Conservation (phyloP, 2,113 vertebrate species). For the Pseudorhombus dupliciocellatus region DNA sequence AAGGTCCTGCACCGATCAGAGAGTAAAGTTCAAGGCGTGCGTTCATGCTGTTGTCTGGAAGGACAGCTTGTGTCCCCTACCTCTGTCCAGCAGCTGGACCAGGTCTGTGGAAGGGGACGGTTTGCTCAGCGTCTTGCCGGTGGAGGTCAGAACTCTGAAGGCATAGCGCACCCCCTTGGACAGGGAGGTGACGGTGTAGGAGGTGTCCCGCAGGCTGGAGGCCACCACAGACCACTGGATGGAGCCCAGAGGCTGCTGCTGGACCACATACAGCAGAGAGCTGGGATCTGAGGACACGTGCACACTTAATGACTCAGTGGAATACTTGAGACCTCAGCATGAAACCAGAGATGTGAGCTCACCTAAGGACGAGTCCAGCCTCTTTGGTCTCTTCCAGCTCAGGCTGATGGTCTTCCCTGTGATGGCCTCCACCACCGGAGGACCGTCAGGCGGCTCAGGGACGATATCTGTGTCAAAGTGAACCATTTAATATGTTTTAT, state of each 20-base stretch:
- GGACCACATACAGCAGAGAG: slow-evolving; percentile 87
- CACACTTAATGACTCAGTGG: not conserved
- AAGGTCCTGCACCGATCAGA: slow-evolving; percentile 80
- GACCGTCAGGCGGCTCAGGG: slow-evolving; percentile 89
- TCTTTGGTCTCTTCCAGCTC: slow-evolving; percentile 90
- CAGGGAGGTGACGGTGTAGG: slow-evolving; percentile 81
- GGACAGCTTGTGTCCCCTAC: slow-evolving; percentile 63
- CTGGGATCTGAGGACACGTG: slow-evolving; percentile 77
- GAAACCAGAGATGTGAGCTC: slow-evolving; percentile 7
- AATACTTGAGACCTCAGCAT: too few relatives aligned
- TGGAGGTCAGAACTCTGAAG: slow-evolving; percentile 90
- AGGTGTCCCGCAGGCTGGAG: slow-evolving; percentile 82
- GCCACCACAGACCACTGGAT: slow-evolving; percentile 89
- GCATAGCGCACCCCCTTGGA: slow-evolving; percentile 89
- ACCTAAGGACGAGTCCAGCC: slow-evolving; percentile 89
- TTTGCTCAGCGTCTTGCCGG: slow-evolving; percentile 89
- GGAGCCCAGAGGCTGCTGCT: slow-evolving; percentile 91
- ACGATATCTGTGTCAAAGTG: slow-evolving; percentile 84
- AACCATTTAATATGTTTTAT: not conserved
- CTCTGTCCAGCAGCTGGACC: slow-evolving; percentile 86
- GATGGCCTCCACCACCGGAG: slow-evolving; percentile 85
- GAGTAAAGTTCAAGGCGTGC: not conserved
- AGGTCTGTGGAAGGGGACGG: slow-evolving; percentile 87
- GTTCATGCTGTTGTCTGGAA: not conserved
- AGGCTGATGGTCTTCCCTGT: slow-evolving; percentile 89